These are phyloP conservation scores for Hesperia comma DNA, from an alignment of 2,888 invertebrate species.

Conservation along the genomic window DNA sequence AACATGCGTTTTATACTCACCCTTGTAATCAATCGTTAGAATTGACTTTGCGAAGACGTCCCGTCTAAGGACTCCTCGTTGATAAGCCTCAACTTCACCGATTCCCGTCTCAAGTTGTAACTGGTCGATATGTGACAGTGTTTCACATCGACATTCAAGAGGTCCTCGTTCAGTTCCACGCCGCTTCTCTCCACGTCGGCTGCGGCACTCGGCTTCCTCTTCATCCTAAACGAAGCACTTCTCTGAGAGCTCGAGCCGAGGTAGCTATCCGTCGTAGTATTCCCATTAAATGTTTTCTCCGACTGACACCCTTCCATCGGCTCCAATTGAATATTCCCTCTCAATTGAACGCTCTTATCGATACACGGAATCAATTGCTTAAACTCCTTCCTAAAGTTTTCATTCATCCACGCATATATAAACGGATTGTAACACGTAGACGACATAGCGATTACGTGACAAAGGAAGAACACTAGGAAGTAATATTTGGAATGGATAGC, in stretches of 20 bases:
- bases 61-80: constrained; percentile 80
- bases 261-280: constrained; percentile 87
- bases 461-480: constrained; percentile 94
- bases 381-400: constrained; percentile 97
- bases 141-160: constrained; percentile 74
- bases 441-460: constrained; percentile 96
- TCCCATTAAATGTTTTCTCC: constrained; percentile 90
- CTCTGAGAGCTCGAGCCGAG: constrained; percentile 83
- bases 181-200: constrained; percentile 85
- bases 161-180: constrained; percentile 75
- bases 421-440: constrained; percentile 98
- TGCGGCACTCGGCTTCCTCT: constrained; percentile 84
- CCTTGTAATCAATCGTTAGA: constrained; percentile 76
- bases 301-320: constrained; percentile 83
- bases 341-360: constrained; percentile 73
- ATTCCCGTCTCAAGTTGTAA: constrained; percentile 75
- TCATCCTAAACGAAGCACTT: constrained; percentile 78
- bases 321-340: constrained; percentile 78
- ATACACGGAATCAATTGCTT: constrained; percentile 89
- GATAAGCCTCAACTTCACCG: constrained; percentile 74
- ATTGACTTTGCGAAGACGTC: constrained; percentile 74
- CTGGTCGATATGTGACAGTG: constrained; percentile 80
- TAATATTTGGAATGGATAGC: constrained; percentile 92
- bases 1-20: constrained; percentile 53
- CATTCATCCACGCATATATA: constrained; percentile 98